A percentile compares a stretch with the other conserved stretches of the same genome.
Conservation (phyloP, 2,888 invertebrate genomes). For the Spodoptera exigua region DNA sequence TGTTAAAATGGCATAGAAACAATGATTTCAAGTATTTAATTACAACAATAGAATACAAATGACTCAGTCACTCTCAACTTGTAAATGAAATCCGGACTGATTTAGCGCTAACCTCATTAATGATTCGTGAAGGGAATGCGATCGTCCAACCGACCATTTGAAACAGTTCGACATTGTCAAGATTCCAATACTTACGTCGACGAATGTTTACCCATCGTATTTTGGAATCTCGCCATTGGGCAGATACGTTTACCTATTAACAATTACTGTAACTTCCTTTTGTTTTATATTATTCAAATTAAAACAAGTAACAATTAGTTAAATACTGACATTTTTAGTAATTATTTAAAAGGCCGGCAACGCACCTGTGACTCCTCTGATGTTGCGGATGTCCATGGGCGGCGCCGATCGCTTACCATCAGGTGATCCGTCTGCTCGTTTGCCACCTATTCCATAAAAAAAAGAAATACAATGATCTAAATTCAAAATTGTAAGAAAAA, state of each 20-base stretch:
- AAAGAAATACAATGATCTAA: too few relatives aligned
- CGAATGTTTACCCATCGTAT: slow-evolving; percentile 22
- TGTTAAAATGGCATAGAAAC: too few relatives aligned
- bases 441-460: too few relatives aligned
- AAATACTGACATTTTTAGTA: too few relatives aligned
- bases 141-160: slow-evolving; percentile 15
- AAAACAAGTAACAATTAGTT: not conserved
- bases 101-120: slow-evolving; percentile 14
- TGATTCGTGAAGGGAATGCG: slow-evolving; percentile 7
- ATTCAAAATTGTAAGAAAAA: too few relatives aligned
- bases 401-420: too few relatives aligned
- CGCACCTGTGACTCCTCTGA: too few relatives aligned
- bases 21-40: too few relatives aligned
- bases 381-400: too few relatives aligned
- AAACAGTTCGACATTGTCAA: slow-evolving; percentile 36
- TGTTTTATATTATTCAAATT: slow-evolving; percentile 21
- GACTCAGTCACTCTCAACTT: not conserved
- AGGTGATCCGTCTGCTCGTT: too few relatives aligned
- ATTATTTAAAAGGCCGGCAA: too few relatives aligned
- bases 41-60: too few relatives aligned
- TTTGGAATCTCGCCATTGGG: slow-evolving; percentile 45
- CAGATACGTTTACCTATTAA: slow-evolving; percentile 42
- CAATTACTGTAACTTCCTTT: slow-evolving; percentile 19
- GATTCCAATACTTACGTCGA: slow-evolving; percentile 31
- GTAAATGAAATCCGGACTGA: not conserved